Evolutionary conservation across 2,888 invertebrate species (phyloP), one percentile per base, ranked within the genome.

Genomic region (Allacma fusca): DNA sequence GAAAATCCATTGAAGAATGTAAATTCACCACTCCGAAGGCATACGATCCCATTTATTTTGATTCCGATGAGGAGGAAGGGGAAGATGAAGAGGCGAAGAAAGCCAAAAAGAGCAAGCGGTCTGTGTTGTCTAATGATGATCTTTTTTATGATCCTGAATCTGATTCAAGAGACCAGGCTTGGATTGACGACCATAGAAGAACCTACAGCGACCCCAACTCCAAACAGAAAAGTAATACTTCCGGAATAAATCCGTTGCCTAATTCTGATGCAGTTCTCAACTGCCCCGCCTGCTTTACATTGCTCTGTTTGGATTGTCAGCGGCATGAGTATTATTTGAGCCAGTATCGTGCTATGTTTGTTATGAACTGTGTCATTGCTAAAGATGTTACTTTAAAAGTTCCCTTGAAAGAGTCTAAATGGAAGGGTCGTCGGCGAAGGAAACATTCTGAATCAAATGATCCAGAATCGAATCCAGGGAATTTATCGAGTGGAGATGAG

Each of bases 301-400:
- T 88, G n/a, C 84, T 90, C 13, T 90, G 90, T 82, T 83, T 88
- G 50, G 90, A 90, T 83, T 90, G 90, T 85, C 90, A 90, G 84
- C 86, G 89, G 79, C 90, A 90, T 85, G 88, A 87, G 57, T 82
- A 86, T 0, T 90, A 89, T 84, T 86, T 86, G 75, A 87, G 88
- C 78, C 90, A 90, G 83, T 90, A 89, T 85, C 86, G 90, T 80
- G 90, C 90, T 16, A 90, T 90, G 90, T 90, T 90, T 86, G 90
- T 90, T 1, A 86, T 86, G 83, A 90, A 90, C 85, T 90, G 90
- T 85, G 84, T 77, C n/a, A 86, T 89, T 1, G 87, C 89, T 77
- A 82, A 85, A 72, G 86, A 86, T 2, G 85, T 87, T 81, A 81
- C 79, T 4, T 80, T 87, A 16, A 80, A 78, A 65, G 84, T 85